Percentiles rank a stretch among this genome's conserved stretches.
Evolutionary conservation across 2,113 vertebrate genomes (phyloP).

Genomic region (Epinephelus cyanopodus): DNA sequence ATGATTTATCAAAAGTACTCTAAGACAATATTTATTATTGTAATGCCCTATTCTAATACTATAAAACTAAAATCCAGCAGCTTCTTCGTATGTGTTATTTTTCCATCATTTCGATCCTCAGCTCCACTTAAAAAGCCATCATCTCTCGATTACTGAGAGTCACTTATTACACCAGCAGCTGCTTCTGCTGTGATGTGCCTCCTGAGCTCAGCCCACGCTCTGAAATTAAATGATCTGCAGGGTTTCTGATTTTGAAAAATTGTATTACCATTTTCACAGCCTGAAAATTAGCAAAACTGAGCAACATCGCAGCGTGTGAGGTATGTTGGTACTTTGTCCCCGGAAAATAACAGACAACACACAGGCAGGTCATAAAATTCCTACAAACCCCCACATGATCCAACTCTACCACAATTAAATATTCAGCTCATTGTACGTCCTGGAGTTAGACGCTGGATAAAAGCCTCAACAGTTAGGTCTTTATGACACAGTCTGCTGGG

Average conservation of each 20-base stretch:
- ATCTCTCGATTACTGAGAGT: conserved; percentile 42
- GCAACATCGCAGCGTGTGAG: conserved; percentile 14
- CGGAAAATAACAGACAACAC: conserved; percentile 16
- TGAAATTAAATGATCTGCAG: conserved; percentile 53
- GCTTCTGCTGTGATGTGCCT: conserved; percentile 35
- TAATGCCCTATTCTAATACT: not conserved
- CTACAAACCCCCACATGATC: conserved; percentile 2
- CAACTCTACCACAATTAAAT: conserved; percentile 2
- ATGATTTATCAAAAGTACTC: not conserved
- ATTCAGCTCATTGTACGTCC: not conserved
- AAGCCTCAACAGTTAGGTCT: conserved; percentile 3
- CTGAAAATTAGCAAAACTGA: not conserved
- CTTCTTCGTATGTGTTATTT: too few species aligned
- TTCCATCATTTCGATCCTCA: conserved; percentile 1
- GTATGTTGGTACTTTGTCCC: not conserved
- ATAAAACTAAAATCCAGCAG: not conserved
- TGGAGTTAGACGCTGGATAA: conserved; percentile 1
- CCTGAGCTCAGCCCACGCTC: conserved; percentile 41
- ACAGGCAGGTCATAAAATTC: not conserved
- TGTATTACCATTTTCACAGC: conserved; percentile 22
- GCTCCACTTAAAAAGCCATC: conserved; percentile 43
- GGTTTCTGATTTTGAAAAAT: conserved; percentile 32
- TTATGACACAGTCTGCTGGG: not conserved
- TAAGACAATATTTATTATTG: not conserved
- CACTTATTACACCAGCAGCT: conserved; percentile 48